phyloP scores from a whole-genome alignment of 2,888 invertebrate species.

The Tortricodes alternella region DNA sequence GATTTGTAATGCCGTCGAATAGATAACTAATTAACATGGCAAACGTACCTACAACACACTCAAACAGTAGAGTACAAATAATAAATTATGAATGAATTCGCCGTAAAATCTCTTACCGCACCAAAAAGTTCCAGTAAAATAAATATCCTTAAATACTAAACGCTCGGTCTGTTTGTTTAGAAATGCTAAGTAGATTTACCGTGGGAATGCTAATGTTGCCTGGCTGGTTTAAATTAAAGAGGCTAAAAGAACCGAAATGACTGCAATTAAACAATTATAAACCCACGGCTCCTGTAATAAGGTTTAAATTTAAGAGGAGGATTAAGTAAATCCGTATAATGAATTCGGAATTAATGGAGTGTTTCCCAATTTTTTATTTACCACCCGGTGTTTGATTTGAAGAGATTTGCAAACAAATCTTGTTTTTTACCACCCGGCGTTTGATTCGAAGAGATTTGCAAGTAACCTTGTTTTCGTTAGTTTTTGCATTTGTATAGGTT shows the following conservation, averaged over 20 bases:
- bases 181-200: slow-evolving; percentile 68
- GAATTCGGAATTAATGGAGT: slow-evolving; percentile 60
- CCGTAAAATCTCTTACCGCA: slow-evolving; percentile 5
- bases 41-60: no score
- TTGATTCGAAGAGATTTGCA: slow-evolving; percentile 56
- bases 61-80: neutral
- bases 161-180: slow-evolving; percentile 57
- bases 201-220: slow-evolving; percentile 61
- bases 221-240: slow-evolving; percentile 56
- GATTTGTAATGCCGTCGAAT: no score
- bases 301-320: slow-evolving; percentile 29
- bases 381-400: slow-evolving; percentile 55
- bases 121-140: slow-evolving; percentile 20
- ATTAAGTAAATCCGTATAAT: slow-evolving; percentile 38
- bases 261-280: slow-evolving; percentile 12
- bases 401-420: slow-evolving; percentile 53
- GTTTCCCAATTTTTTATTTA: slow-evolving; percentile 56
- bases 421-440: slow-evolving; percentile 44
- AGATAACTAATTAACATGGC: no score
- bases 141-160: slow-evolving; percentile 40
- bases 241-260: slow-evolving; percentile 35
- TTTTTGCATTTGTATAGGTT: no score
- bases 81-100: slow-evolving; percentile 13
- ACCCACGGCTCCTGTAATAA: slow-evolving; percentile 8
- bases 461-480: slow-evolving; percentile 53